Evolutionary conservation across 1,140 invertebrate species (phyloP), one percentile per base, ranked within the genome.

Genomic region (Druon quercuslanigerum): DNA sequence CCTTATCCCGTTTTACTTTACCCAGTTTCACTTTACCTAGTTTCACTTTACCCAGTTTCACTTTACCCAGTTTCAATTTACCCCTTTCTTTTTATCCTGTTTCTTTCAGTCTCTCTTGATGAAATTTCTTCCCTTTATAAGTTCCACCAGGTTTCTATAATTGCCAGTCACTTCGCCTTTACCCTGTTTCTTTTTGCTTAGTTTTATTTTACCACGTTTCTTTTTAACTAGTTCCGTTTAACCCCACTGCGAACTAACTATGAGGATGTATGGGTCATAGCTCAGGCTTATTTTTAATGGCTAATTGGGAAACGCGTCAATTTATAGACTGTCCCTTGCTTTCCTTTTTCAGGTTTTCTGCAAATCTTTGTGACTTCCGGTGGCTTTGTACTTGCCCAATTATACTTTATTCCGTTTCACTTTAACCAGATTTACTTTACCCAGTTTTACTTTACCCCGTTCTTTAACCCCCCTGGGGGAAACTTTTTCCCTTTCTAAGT

Each of bases 301-400:
- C 80, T 84, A 84, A 82, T 84, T 84, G 82, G 80, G 76, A 82
- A 83, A 82, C 79, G 78, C 79, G 82, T 84, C 82, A 84, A 78
- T 84, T 82, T n/a, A n/a, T n/a, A n/a, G n/a, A n/a, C n/a, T n/a
- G n/a, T n/a, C n/a, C n/a, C n/a, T n/a, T n/a, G n/a, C n/a, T n/a
- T 70, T 76, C 79, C 75, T 19, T 71, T 77, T 75, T 75, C 74
- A 75, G 76, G 80, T 84, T 78, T 75, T 78, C 72, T 52, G 73
- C 73, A 78, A 76, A 51, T 79, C 79, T 78, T 25, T 25, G 20
- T 13, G 33, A 60, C 57, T 79, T 76, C 46, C 70, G 40, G 66
- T n/a, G n/a, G 50, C 71, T 50, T 40, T 72, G 51, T 8, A 1
- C 72, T 46, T 40, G 11, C 46, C 50, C 66, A 20, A 20, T 20